Percentiles rank a stretch among this genome's conserved stretches.
phyloP scores from a whole-genome alignment of 2,113 vertebrate species.

The Ramphastos sulfuratus region DNA sequence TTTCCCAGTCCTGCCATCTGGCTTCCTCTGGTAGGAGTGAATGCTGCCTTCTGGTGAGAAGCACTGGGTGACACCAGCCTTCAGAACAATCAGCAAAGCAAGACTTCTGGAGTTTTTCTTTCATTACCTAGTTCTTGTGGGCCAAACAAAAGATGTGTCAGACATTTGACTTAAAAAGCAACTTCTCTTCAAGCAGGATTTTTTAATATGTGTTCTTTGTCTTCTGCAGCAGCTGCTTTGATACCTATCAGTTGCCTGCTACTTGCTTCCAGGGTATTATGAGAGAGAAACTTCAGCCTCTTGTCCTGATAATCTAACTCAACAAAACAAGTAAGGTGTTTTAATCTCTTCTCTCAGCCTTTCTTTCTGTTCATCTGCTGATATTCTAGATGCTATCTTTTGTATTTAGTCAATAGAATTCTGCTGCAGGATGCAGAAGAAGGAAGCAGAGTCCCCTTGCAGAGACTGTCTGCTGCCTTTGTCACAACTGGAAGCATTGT shows the following conservation, averaged over 20 bases:
- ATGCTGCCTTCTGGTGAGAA: background rate
- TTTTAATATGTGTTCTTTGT: background rate
- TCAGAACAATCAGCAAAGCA: background rate
- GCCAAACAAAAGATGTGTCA: background rate
- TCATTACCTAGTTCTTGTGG: background rate
- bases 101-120: background rate
- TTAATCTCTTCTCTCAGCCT: background rate
- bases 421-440: background rate
- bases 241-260: background rate
- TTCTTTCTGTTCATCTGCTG: background rate
- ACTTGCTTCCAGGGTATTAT: background rate
- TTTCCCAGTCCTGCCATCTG: background rate
- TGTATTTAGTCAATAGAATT: background rate
- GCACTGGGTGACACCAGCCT: background rate
- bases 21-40: background rate
- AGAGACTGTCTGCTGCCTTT: background rate
- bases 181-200: background rate
- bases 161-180: background rate
- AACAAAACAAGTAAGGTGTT: background rate
- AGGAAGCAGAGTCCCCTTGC: background rate
- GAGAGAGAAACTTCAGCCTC: background rate
- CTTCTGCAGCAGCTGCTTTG: background rate
- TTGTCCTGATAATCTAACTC: background rate
- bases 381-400: background rate
- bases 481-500: background rate